Base-by-base conservation (phyloP, 2,888 invertebrate species). In the Amphipyra tragopoginis region DNA sequence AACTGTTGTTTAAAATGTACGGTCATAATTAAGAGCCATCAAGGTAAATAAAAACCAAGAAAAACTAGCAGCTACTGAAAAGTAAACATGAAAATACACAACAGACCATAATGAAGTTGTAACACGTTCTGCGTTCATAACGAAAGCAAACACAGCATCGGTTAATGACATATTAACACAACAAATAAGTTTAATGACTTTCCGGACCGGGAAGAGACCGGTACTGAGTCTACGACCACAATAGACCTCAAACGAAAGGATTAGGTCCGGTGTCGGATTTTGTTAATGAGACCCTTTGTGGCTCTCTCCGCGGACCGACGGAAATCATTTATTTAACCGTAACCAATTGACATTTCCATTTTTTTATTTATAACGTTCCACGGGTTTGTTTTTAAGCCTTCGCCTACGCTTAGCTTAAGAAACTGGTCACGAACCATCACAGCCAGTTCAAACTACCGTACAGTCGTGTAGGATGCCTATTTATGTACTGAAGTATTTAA, bases 221-320 rank as follows among this genome's bases (percentile, higher is more conserved):
- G 71, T 64, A 69, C 72, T 71, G 71, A 72, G 77, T 71, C 78
- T 69, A 57, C 71, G 74, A 73, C 78, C 84, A 93, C 93, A 93
- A 93, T 93, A 77, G 86, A 85, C 86, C 88, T 91, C 89, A 93
- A 92, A 93, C 94, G 90, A 93, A 93, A 93, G 93, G 92, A 93
- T 94, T 93, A 87, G 91, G 87, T 80, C 80, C 93, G 93, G 91
- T 87, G 87, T 84, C 79, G 88, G 88, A 85, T 85, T 89, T 86
- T 82, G 86, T 90, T 93, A 93, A 93, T 93, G 92, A 93, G 88
- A 75, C 83, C 82, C 86, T 91, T 93, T 93, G 92, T 91, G 82
- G 77, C 80, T 79, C 85, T 87, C 85, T 84, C 85, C 84, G 82
- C 82, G 69, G 72, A 66, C 79, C 86, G 87, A 86, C 89, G 90